Conservation (phyloP, 2,113 vertebrate genomes). For the Dromas ardeola region DNA sequence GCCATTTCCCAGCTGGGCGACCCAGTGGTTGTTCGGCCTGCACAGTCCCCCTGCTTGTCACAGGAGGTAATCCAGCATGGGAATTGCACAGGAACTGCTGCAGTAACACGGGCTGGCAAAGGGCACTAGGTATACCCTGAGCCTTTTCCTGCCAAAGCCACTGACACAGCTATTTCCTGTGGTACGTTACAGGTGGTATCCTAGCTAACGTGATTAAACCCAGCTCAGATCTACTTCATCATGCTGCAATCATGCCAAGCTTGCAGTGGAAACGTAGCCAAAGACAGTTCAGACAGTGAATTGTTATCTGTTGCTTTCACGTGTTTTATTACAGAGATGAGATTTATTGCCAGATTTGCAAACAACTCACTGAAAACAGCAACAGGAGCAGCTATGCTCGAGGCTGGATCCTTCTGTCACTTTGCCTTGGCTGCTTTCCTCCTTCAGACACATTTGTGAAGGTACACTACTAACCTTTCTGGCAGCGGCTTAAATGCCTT, state of each 20-base stretch:
- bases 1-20: neutral
- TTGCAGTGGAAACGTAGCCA: neutral
- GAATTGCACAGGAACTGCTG: neutral
- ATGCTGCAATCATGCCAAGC: neutral
- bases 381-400: conserved; percentile 84
- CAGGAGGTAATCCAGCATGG: neutral
- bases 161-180: neutral
- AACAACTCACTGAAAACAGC: conserved; percentile 90
- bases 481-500: neutral
- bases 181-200: neutral
- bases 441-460: conserved; percentile 87
- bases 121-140: neutral
- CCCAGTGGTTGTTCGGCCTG: neutral
- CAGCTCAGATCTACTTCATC: neutral
- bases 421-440: conserved; percentile 92
- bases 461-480: conserved; percentile 62
- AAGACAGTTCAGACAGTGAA: neutral
- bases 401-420: conserved; percentile 94
- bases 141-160: neutral
- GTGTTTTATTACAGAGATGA: conserved; percentile 86
- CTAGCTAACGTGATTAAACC: neutral
- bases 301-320: neutral
- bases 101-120: neutral
- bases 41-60: neutral
- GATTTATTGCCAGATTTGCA: conserved; percentile 99